phyloP scores from a whole-genome alignment of 2,113 vertebrate genomes.

The Megaceryle maxima region DNA sequence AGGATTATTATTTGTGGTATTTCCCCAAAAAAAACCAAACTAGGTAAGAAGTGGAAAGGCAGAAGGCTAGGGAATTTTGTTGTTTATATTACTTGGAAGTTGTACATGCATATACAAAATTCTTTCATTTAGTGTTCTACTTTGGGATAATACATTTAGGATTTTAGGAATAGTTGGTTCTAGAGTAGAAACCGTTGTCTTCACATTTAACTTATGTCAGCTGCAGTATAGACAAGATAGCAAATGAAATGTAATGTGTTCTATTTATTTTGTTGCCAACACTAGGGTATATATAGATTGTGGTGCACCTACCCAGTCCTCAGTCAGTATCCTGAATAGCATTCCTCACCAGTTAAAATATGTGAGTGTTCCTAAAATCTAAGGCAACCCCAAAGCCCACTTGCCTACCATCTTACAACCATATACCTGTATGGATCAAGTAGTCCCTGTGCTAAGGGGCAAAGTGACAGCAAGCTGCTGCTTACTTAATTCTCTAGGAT shows the following conservation, averaged over 20 bases:
- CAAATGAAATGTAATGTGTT: background rate
- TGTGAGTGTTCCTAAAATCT: background rate
- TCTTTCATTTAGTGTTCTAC: background rate
- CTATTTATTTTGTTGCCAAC: background rate
- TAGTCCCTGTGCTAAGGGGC: background rate
- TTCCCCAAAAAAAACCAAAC: fast-evolving
- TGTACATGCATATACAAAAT: background rate
- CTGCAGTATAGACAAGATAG: background rate
- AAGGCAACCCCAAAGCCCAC: background rate
- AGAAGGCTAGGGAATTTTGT: background rate
- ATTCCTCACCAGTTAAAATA: background rate
- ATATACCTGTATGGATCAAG: background rate
- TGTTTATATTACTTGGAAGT: background rate
- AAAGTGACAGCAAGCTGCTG: background rate
- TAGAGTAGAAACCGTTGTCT: background rate
- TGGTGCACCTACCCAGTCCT: background rate
- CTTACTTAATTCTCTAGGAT: background rate
- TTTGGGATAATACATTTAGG: background rate
- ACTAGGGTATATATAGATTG: background rate
- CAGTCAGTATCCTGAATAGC: background rate
- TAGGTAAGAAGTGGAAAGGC: background rate
- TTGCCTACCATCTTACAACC: background rate
- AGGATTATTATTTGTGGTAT: background rate
- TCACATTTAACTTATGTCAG: background rate
- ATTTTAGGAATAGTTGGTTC: background rate